Evolutionary conservation across 2,797 vertebrate genomes (phyloP).

Genomic region (Tragopan temminckii): DNA sequence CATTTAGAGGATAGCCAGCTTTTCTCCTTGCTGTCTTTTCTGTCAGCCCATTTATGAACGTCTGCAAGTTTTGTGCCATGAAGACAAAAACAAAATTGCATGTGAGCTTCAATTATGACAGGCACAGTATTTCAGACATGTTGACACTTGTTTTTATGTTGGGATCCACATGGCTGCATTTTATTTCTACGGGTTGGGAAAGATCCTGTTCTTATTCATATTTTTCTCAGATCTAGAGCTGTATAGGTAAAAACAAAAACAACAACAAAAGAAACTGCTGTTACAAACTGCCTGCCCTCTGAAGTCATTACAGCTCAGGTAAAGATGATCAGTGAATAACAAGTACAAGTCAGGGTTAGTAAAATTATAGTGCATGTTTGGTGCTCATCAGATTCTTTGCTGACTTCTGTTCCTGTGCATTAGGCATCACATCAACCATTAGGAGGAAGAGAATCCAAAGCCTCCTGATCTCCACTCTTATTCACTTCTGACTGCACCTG

Average conservation of each 20-base stretch:
- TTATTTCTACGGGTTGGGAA: conserved; percentile 43
- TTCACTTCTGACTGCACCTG: background rate
- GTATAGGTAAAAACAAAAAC: background rate
- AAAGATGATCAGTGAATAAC: background rate
- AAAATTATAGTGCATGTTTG: background rate
- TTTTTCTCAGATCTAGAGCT: conserved; percentile 54
- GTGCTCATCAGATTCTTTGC: background rate
- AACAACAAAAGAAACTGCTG: background rate
- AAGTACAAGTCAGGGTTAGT: background rate
- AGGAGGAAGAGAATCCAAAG: background rate
- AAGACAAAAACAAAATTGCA: conserved; percentile 34
- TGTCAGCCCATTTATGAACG: conserved; percentile 1
- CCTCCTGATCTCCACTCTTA: background rate
- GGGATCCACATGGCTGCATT: conserved; percentile 39
- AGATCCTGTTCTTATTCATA: conserved; percentile 57
- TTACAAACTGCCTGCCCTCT: background rate
- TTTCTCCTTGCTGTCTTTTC: conserved; percentile 34
- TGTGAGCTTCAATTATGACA: conserved; percentile 42
- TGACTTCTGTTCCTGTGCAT: background rate
- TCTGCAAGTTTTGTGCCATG: background rate
- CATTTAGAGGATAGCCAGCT: conserved; percentile 44
- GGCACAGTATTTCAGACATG: conserved; percentile 45
- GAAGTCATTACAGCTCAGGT: background rate
- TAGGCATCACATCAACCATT: background rate
- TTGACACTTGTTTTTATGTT: conserved; percentile 32